Percentiles rank a stretch among this genome's conserved stretches.
Conservation (phyloP, 1,140 invertebrate genomes). For the Bombus sibiricus region DNA sequence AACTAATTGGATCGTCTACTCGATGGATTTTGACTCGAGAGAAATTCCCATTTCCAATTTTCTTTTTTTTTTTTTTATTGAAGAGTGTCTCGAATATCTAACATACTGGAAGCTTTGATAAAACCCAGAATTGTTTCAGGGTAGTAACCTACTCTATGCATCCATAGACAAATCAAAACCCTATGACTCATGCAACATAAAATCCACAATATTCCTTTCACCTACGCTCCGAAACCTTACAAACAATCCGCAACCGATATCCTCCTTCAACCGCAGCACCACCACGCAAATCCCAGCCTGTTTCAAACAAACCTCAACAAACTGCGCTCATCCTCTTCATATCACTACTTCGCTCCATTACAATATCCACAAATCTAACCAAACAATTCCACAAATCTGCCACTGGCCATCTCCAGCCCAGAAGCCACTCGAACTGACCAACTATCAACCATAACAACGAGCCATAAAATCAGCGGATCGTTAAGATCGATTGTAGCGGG, state of each 20-base stretch:
- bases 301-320: background rate
- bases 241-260: background rate
- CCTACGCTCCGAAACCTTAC: background rate
- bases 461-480: slow-evolving; percentile 46
- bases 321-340: background rate
- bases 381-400: background rate
- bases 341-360: background rate
- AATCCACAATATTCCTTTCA: background rate
- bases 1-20: too few relatives aligned
- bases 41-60: too few relatives aligned
- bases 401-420: too few relatives aligned
- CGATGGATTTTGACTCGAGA: too few relatives aligned
- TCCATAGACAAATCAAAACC: background rate
- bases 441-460: background rate
- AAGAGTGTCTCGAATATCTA: too few relatives aligned
- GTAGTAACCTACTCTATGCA: background rate
- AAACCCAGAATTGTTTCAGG: too few relatives aligned
- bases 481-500: slow-evolving; percentile 54
- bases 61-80: too few relatives aligned
- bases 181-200: background rate
- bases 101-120: too few relatives aligned
- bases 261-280: background rate
- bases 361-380: background rate
- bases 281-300: background rate
- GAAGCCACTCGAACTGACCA: background rate